phyloP scores from a whole-genome alignment of 2,888 invertebrate species.

The Sclerodermus sp. region DNA sequence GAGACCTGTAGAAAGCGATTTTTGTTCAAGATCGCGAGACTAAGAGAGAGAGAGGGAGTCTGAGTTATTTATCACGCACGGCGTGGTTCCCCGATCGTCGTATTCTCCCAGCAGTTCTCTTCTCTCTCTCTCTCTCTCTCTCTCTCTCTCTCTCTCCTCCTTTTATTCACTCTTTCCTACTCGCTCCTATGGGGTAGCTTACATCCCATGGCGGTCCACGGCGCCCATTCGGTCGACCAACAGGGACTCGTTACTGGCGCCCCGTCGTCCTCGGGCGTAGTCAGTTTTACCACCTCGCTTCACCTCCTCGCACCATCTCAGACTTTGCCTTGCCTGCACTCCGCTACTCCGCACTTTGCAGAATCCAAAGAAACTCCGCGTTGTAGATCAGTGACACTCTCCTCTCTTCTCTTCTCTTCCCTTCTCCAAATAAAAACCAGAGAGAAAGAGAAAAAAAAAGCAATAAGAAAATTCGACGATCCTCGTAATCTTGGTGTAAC shows the following conservation, averaged over 20 bases:
- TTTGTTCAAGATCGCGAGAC: too few relatives aligned
- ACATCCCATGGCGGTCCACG: conserved; percentile 24
- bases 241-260: conserved; percentile 38
- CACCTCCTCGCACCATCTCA: conserved; percentile 8
- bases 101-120: conserved; percentile 7
- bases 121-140: conserved; percentile 10
- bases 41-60: too few relatives aligned
- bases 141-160: conserved; percentile 8
- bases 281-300: conserved; percentile 20
- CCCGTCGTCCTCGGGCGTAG: too few relatives aligned
- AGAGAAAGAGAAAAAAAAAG: too few relatives aligned
- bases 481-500: too few relatives aligned
- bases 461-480: too few relatives aligned
- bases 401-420: conserved; percentile 8
- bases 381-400: not conserved
- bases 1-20: too few relatives aligned
- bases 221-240: conserved; percentile 26
- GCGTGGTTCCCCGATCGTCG: conserved; percentile 37
- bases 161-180: conserved; percentile 9
- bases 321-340: too few relatives aligned
- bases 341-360: not conserved
- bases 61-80: conserved; percentile 19
- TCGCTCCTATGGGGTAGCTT: conserved; percentile 4
- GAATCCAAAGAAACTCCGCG: not conserved
- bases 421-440: conserved; percentile 1